Conservation (phyloP, 2,888 invertebrate species). For the Hypomecis punctinalis region DNA sequence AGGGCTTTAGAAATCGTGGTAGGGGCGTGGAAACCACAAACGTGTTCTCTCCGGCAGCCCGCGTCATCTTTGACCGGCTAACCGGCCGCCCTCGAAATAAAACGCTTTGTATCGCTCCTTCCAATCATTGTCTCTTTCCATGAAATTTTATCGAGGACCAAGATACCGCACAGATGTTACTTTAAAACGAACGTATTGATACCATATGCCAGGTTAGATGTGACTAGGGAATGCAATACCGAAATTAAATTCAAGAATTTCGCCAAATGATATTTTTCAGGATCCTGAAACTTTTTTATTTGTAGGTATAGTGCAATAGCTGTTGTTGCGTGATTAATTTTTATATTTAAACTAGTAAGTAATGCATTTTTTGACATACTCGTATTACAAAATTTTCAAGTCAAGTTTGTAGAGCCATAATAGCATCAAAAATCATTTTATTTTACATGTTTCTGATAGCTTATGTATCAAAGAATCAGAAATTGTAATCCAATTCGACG, state of each 20-base stretch:
- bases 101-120: constrained; percentile 72
- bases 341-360: too few relatives aligned
- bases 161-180: constrained; percentile 21
- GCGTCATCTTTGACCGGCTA: constrained; percentile 65
- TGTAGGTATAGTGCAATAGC: too few relatives aligned
- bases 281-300: too few relatives aligned
- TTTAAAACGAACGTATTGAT: constrained; percentile 1
- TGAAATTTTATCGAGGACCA: constrained; percentile 45
- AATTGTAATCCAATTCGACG: too few relatives aligned
- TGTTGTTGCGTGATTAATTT: too few relatives aligned
- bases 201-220: not conserved
- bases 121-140: constrained; percentile 57
- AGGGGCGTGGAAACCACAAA: constrained; percentile 47
- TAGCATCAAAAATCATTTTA: too few relatives aligned
- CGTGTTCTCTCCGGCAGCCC: constrained; percentile 59
- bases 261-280: not conserved
- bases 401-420: too few relatives aligned
- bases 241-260: too few relatives aligned
- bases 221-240: not conserved
- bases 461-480: too few relatives aligned
- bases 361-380: too few relatives aligned
- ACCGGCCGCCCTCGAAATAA: constrained; percentile 69
- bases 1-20: constrained; percentile 38
- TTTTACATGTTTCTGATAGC: too few relatives aligned
- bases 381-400: too few relatives aligned